Evolutionary conservation across 2,797 vertebrate species (phyloP), one percentile per base, ranked within the genome.

Genomic region (Sebastes umbrosus): DNA sequence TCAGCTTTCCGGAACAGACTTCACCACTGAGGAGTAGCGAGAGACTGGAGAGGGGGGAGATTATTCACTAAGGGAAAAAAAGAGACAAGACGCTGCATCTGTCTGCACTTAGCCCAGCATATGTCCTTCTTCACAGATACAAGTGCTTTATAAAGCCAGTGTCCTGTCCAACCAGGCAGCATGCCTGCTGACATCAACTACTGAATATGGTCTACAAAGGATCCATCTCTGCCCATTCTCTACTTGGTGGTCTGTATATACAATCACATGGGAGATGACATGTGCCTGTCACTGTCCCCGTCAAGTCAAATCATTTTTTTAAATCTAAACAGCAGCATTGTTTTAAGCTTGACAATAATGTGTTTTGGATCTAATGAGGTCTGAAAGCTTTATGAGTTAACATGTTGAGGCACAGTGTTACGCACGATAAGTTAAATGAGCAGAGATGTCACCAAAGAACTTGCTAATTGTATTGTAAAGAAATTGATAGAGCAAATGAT

Each of bases 1-100:
- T 86, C 85, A 90, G 75, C 76, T 87, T 84, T 77, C 80, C 66
- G 18, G 69, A 63, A 73, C 75, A 80, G 83, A 68, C 82, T 80
- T 89, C 72, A 77, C 75, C 59, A 27, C 81, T 46, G 73, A 79
- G 59, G 84, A 75, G 89, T 36, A 69, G 58, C 80, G 68, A 59
- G 66, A 77, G 77, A 77, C 73, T 34, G 57, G 43, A 71, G 65
- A 64, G 39, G 63, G 66, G 77, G 39, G 78, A 63, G 75, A 89
- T 86, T 75, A 90, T 77, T 83, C 82, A 76, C 65, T 68, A 46
- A 58, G 78, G 55, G 76, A 32, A 3, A 43, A 60, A 73, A 69
- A 39, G 8, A 74, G 22, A 65, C 29, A 55, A 68, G 54, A 59
- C 39, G 8, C 16, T 27, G 34, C 66, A 62, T 84, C 79, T 80